Evolutionary conservation across 1,140 invertebrate genomes (phyloP), one percentile per base, ranked within the genome.

Genomic region (Eriocheir sinensis): DNA sequence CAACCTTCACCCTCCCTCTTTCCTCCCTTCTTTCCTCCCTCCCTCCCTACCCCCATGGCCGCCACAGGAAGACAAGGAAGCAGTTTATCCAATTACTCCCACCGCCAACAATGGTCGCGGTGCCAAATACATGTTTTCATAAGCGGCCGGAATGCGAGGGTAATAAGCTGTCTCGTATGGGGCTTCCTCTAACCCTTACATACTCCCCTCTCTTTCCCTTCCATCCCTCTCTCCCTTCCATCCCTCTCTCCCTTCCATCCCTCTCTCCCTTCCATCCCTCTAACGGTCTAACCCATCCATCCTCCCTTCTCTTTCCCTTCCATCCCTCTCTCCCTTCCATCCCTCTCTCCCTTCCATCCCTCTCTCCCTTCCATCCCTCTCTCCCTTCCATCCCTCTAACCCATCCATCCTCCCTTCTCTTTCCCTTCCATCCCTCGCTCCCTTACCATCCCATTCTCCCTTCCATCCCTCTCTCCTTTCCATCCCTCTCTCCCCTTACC

Each of bases 51-150:
- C 80, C 30, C 30, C 30, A 30, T 81, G 80, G n/a, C 80, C 9
- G n/a, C 81, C 81, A 85, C 81, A 85, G 81, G 81, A 41, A 85
- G 81, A 85, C 81, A 85, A 85, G 34, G 38, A 85, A 27, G 34
- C 38, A 85, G 81, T 85, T 85, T 85, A 85, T 85, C 81, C 81
- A 85, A 85, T 85, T 85, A 85, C 36, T 41, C 38, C 34, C 60
- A 72, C 60, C 60, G n/a, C 6, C 60, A 72, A 72, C 60, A 72
- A 72, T 72, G 60, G 60, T 0, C 60, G 17, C 60, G 2, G 12
- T n/a, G 60, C 27, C 60, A 72, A 72, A 72, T 72, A 72, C 21
- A 21, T 72, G 60, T 72, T 72, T 72, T 72, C 60, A 72, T 72
- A 72, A 21, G 21, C 60, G 21, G n/a, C 2, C n/a, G n/a, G 60